A percentile compares a stretch with the other conserved stretches of the same genome.
These are phyloP conservation scores for Nilaparvata lugens DNA, from an alignment of 1,140 invertebrate genomes.

Conservation along the genomic window DNA sequence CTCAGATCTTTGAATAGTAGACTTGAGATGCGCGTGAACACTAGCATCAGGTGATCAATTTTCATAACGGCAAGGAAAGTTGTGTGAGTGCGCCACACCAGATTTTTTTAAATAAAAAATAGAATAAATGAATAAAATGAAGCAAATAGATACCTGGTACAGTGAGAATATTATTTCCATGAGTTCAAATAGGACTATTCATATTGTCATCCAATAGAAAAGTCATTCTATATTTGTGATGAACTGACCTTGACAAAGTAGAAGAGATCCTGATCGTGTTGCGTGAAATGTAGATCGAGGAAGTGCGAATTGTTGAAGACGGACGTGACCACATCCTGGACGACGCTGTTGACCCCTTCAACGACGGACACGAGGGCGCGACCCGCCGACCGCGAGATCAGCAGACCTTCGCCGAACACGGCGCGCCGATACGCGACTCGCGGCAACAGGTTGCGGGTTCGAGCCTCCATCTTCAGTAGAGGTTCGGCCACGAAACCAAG, in stretches of 20 bases:
- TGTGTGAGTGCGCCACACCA: too few species aligned
- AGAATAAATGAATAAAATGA: too few species aligned
- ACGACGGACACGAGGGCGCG: constrained; percentile 75
- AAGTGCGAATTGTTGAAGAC: constrained; percentile 90
- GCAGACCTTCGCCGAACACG: constrained; percentile 82
- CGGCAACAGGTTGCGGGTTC: constrained; percentile 65
- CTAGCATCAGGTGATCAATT: too few species aligned
- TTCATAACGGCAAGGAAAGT: too few species aligned
- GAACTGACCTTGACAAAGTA: constrained; percentile 78
- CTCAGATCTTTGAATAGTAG: too few species aligned
- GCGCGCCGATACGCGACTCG: constrained; percentile 71
- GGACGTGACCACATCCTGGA: constrained; percentile 84
- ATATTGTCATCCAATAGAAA: neutral
- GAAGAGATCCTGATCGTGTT: constrained; percentile 86
- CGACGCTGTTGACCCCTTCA: constrained; percentile 74
- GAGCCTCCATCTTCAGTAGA: constrained; percentile 68
- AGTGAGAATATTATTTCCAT: too few species aligned
- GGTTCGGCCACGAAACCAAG: constrained; percentile 75
- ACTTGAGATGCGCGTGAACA: too few species aligned
- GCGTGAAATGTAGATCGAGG: constrained; percentile 83
- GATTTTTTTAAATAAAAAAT: too few species aligned
- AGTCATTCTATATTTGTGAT: neutral
- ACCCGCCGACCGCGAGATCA: constrained; percentile 71
- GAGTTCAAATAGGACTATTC: too few species aligned
- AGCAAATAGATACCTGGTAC: too few species aligned